Evolutionary conservation across 2,113 vertebrate genomes (phyloP), one percentile per base, ranked within the genome.

Genomic region (Taxidea taxus): DNA sequence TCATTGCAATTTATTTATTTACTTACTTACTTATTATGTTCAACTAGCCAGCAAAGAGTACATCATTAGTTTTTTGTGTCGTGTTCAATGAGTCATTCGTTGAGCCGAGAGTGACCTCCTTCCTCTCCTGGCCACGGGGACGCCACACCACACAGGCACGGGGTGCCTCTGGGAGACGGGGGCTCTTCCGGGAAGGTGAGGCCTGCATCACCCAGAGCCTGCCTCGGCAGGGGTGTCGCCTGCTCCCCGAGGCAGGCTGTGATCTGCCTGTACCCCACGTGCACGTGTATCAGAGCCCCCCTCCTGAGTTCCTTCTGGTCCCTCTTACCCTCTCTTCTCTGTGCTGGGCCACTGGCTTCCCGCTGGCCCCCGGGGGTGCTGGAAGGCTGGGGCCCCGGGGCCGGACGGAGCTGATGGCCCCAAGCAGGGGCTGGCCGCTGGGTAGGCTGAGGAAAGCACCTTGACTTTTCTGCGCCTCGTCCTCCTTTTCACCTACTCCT

Each of bases 201-300:
- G 29, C 42, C 42, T 51, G 51, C 6, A 11, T 68, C 60, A 49
- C 15, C n/a, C 6, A 2, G 27, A 1, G 6, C 27, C 64, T 72
- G 92, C 4, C 64, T 87, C 4, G 7, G 51, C 23, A 9, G n/a
- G 21, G 58, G 18, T 34, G 37, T 66, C 8, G 0, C 68, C 12
- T 8, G 27, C 25, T 37, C 39, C n/a, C 37, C 0, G 0, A 25
- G 51, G 86, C 78, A 51, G 29, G 29, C 62, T 56, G 62, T 18
- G 37, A 6, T 64, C 56, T 60, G 27, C 18, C 8, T 7, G 15
- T 7, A 68, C 27, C 9, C 29, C 4, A n/a, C 27, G 29, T 47
- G 27, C 3, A 0, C n/a, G 16, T 49, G 25, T 21, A 49, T 68
- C 86, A 72, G 39, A 23, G n/a, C n/a, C 51, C 51, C 21, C n/a